A percentile compares a stretch with the other conserved stretches of the same genome.
These are phyloP conservation scores for Meganola albula DNA, from an alignment of 2,888 invertebrate species.

Conservation along the genomic window DNA sequence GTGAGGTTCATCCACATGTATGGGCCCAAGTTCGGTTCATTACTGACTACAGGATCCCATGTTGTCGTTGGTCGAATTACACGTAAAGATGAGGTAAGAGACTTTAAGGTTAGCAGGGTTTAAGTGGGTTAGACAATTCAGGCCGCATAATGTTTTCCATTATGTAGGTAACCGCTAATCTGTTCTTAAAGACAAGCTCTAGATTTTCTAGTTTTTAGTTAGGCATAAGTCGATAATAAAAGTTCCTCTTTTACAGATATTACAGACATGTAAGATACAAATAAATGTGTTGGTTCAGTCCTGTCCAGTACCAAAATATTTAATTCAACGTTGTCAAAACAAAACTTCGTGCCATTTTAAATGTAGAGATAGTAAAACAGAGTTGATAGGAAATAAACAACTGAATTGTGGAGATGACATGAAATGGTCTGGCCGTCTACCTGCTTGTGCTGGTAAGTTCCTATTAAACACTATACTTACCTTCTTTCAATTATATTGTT, in stretches of 20 bases:
- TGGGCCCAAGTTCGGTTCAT: constrained; percentile 59
- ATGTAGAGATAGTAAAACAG: constrained; percentile 47
- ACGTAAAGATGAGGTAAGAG: constrained; percentile 46
- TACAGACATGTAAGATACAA: constrained; percentile 63
- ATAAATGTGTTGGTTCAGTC: constrained; percentile 59
- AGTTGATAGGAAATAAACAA: constrained; percentile 40
- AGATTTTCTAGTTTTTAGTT: too few species aligned
- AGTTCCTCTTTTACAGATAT: constrained; percentile 42
- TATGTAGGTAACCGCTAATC: too few species aligned
- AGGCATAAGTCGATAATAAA: too few species aligned
- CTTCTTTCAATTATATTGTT: too few species aligned
- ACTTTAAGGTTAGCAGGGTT: constrained; percentile 9
- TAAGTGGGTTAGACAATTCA: too few species aligned
- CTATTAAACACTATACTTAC: too few species aligned
- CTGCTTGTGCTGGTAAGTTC: constrained; percentile 55
- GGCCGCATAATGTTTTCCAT: too few species aligned
- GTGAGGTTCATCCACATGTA: constrained; percentile 50
- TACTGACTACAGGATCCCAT: constrained; percentile 59
- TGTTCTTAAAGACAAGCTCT: too few species aligned
- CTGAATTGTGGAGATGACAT: constrained; percentile 48
- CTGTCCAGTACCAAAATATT: constrained; percentile 55
- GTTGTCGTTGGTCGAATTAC: constrained; percentile 52
- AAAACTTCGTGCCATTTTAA: constrained; percentile 56
- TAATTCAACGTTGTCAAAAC: constrained; percentile 45
- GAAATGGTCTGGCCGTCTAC: constrained; percentile 56